Evolutionary conservation across 37 sponge, comb jelly and placozoan genomes (phyloP), one percentile per base, ranked within the genome.

Genomic region (Theonella swinhoei): DNA sequence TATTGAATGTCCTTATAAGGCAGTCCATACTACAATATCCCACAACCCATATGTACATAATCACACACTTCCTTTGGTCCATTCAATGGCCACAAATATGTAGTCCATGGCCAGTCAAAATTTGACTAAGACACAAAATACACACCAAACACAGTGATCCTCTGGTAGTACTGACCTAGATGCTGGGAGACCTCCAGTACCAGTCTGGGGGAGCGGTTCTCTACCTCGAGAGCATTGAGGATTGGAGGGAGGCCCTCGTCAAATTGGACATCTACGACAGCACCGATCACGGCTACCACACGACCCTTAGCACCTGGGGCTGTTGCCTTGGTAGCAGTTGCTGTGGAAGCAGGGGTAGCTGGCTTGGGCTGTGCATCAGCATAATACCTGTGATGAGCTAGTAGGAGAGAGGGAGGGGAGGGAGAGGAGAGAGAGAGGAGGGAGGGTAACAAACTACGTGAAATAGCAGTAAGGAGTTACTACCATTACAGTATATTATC

Each of bases 231-330:
- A 11, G 99, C 91, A 62, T 99, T 99, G 67, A 99, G 79, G 58
- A 99, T 99, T 24, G 99, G 99, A 31, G 99, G 99, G 3, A 99
- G 90, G n/a, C 75, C 92, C 22, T 97, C 97, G 39, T 94, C 95
- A 75, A 99, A 99, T 78, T 99, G 99, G 0, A 99, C 99, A 63
- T 99, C 99, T 43, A 99, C 99, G 19, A 99, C 99, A 70, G 99
- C 99, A 61, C 99, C 99, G 38, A 99, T 99, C 24, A 99, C 99
- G 29, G 99, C 93, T 22, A 99, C 95, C 3, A 99, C 80, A 74
- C 87, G 90, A 1, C 99, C 99, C 39, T 84, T 81, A 20, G 68
- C 70, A 8, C 59, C 67, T 20, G 67, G 26, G 28, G 67, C 65
- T 11, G 78, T 63, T 1, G 62, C 73, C 23, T 79, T 42, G 14